These are phyloP conservation scores for Muricea muricata DNA, from an alignment of 92 coral and sea anemone species.

Conservation along the genomic window DNA sequence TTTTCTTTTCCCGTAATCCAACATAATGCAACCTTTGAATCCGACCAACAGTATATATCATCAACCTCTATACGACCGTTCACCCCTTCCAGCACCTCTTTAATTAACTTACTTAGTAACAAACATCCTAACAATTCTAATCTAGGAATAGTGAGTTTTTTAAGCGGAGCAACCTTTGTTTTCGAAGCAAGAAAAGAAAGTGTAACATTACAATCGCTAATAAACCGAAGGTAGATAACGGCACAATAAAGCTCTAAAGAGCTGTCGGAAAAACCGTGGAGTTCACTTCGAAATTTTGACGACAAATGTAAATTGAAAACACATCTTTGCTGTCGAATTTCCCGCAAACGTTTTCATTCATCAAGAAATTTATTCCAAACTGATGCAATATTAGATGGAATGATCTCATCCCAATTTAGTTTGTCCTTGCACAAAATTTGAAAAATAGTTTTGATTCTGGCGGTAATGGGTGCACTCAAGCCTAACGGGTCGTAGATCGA, in stretches of 20 bases:
- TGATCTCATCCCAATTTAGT: conserved; percentile 4
- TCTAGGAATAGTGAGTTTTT: conserved; percentile 1
- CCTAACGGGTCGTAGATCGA: conserved; percentile 26
- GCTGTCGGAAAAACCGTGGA: conserved; percentile 30
- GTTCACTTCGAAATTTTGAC: not conserved
- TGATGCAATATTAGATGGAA: not conserved
- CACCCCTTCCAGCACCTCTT: not conserved
- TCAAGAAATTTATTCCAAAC: conserved; percentile 14
- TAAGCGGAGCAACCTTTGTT: conserved; percentile 8
- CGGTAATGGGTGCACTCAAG: conserved; percentile 16
- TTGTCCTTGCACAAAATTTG: conserved; percentile 22
- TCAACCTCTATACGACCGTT: not conserved
- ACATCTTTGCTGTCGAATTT: not conserved
- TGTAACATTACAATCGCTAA: not conserved
- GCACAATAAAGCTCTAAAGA: conserved; percentile 21
- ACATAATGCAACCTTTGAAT: conserved; percentile 23
- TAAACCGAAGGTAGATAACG: conserved; percentile 10
- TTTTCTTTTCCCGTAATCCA: conserved; percentile 21
- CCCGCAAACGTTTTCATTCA: not conserved
- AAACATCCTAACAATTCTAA: conserved; percentile 26
- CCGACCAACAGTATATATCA: not conserved
- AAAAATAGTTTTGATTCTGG: conserved; percentile 27
- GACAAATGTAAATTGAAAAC: not conserved
- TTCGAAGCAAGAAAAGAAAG: not conserved
- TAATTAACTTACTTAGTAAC: conserved; percentile 9